Percentiles rank a stretch among this genome's conserved stretches.
These are phyloP conservation scores for Drymodes brunneopygia DNA, from an alignment of 2,113 vertebrate species.

Conservation along the genomic window DNA sequence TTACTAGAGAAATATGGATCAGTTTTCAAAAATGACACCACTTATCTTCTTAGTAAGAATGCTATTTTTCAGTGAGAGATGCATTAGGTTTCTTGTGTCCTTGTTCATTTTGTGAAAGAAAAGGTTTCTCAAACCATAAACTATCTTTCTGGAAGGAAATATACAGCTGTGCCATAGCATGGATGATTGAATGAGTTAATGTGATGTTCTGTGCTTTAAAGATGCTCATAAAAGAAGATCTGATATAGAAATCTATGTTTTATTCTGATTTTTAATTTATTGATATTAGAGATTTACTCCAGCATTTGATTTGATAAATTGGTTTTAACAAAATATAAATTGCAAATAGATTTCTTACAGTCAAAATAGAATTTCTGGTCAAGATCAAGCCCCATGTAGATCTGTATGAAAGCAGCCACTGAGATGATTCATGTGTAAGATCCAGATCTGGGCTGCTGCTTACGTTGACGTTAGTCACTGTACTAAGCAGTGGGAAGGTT, in stretches of 20 bases:
- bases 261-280: not conserved
- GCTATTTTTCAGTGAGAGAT: not conserved
- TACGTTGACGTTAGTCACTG: fast-evolving
- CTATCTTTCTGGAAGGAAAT: not conserved
- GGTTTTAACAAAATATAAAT: not conserved
- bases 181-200: not conserved
- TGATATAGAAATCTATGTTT: not conserved
- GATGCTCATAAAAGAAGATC: not conserved
- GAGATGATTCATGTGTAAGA: not conserved
- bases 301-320: not conserved
- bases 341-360: not conserved
- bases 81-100: not conserved
- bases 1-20: not conserved
- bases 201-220: not conserved
- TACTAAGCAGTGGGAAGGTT: not conserved
- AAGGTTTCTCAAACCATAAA: not conserved
- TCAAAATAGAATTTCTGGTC: not conserved
- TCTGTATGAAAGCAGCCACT: not conserved
- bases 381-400: not conserved
- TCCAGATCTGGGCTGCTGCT: not conserved
- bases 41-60: not conserved
- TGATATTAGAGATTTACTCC: not conserved
- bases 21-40: not conserved
- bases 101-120: not conserved
- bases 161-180: not conserved